Evolutionary conservation across 2,113 vertebrate species (phyloP).

Genomic region (Indri indri): DNA sequence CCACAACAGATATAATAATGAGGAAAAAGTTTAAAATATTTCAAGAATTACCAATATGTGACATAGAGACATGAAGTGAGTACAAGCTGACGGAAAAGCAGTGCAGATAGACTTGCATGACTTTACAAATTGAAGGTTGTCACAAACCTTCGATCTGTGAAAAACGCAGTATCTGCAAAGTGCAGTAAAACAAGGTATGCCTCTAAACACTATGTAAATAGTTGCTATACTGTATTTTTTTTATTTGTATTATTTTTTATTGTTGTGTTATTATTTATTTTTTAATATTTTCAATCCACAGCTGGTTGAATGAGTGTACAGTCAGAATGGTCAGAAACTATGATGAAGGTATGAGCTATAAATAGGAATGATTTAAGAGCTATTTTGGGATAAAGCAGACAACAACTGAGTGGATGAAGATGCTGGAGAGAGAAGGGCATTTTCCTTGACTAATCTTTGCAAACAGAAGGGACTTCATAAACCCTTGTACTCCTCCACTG

Average conservation of each 20-base stretch:
- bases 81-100: not conserved
- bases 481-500: not conserved
- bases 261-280: not conserved
- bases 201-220: not conserved
- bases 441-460: not conserved
- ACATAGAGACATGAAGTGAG: not conserved
- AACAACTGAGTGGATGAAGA: not conserved
- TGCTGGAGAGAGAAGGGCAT: not conserved
- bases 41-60: not conserved
- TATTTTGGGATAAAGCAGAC: not conserved
- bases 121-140: not conserved
- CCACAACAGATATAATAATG: not conserved
- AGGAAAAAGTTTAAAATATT: not conserved
- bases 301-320: not conserved
- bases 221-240: not conserved
- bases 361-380: not conserved
- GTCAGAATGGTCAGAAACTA: not conserved
- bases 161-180: not conserved
- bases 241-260: not conserved
- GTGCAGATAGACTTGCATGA: not conserved
- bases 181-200: not conserved
- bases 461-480: constrained; percentile 27
- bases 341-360: not conserved
- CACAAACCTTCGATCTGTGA: not conserved
- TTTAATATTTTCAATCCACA: not conserved